phyloP scores from a whole-genome alignment of 2,888 invertebrate species.

The Camponotus fellah region DNA sequence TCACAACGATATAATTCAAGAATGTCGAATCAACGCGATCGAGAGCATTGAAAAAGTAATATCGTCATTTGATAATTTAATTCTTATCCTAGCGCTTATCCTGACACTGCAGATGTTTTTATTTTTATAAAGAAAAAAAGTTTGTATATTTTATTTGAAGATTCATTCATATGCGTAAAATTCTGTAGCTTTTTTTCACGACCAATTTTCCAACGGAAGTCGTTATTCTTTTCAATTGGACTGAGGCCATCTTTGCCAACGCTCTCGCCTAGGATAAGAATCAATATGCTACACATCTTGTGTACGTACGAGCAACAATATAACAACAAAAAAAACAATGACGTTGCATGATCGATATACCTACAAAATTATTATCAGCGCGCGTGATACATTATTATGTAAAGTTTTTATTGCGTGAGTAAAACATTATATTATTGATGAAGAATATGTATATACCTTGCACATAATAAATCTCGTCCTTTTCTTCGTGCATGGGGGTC shows the following conservation, averaged over 20 bases:
- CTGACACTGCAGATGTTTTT: slow-evolving; percentile 4
- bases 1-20: slow-evolving; percentile 13
- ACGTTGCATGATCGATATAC: slow-evolving; percentile 76
- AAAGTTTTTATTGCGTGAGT: slow-evolving; percentile 80
- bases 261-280: slow-evolving; percentile 31
- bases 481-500: slow-evolving; percentile 67
- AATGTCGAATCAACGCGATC: slow-evolving; percentile 25
- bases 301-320: slow-evolving; percentile 68
- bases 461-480: slow-evolving; percentile 72
- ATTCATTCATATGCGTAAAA: neutral
- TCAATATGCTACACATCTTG: slow-evolving; percentile 63
- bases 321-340: slow-evolving; percentile 56
- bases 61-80: slow-evolving; percentile 10
- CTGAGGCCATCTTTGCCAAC: neutral
- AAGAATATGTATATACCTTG: slow-evolving; percentile 70
- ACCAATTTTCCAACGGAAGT: neutral
- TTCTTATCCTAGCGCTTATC: slow-evolving; percentile 29
- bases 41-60: neutral
- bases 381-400: slow-evolving; percentile 77
- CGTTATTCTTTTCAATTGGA: neutral
- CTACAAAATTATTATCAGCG: slow-evolving; percentile 71
- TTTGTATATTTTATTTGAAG: neutral
- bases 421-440: slow-evolving; percentile 77
- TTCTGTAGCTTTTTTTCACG: neutral
- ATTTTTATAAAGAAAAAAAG: slow-evolving; percentile 1